Conservation (phyloP, 2,113 vertebrate genomes). For the Phocoena phocoena region DNA sequence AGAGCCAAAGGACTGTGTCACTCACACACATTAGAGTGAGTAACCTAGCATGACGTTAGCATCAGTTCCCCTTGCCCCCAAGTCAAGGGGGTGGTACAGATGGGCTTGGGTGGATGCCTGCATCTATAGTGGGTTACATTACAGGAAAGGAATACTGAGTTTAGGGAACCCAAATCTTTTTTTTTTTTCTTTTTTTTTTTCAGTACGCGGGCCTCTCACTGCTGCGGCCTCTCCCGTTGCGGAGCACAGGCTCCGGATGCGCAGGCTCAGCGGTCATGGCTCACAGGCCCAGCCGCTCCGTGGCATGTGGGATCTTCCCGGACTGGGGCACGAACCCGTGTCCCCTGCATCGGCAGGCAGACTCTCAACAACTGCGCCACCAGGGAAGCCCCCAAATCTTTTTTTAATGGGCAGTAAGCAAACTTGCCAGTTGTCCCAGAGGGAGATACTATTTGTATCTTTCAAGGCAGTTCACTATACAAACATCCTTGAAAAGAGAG, state of each 20-base stretch:
- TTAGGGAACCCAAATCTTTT: neutral
- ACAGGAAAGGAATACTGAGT: neutral
- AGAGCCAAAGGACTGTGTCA: neutral
- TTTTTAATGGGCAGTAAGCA: neutral
- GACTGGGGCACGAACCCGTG: no score
- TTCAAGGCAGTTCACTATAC: neutral
- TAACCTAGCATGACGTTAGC: no score
- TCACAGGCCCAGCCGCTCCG: no score
- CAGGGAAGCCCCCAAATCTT: neutral
- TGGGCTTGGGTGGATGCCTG: neutral
- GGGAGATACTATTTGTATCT: neutral
- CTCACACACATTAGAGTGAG: neutral
- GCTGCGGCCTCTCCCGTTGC: no score
- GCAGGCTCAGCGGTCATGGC: no score
- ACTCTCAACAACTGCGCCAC: no score
- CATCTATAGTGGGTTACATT: fast-evolving
- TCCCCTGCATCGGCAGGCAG: no score
- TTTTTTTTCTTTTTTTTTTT: neutral
- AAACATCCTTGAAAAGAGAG: neutral
- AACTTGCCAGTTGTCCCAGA: neutral
- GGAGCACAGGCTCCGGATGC: no score
- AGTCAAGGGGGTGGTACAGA: neutral
- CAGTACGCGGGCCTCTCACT: no score
- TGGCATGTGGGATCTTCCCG: no score
- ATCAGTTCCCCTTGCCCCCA: neutral